Evolutionary conservation across 2,113 vertebrate genomes (phyloP), one percentile per base, ranked within the genome.

Genomic region (Dicrurus megarhynchus): DNA sequence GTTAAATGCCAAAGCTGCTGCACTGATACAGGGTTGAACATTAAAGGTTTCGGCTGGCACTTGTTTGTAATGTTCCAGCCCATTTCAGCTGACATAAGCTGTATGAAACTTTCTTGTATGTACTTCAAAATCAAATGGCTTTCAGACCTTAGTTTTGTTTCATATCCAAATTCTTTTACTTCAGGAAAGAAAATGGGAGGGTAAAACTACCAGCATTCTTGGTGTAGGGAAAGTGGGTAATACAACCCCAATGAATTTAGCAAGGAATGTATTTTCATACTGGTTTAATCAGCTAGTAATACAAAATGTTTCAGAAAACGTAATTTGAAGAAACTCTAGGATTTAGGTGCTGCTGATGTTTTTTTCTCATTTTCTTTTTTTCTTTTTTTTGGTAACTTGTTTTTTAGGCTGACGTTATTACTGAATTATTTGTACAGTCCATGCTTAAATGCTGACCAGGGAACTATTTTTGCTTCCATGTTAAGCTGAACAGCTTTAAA

Each of bases 401-500:
- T 64, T 68, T 82, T 93, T 53, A 86, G 50, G 57, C 47, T 7
- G 3, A 49, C 59, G 22, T 70, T 73, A 39, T 86, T 93, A 71
- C 20, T 79, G 50, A 85, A 24, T 52, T 74, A 63, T 79, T 95
- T 50, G 6, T 95, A 79, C 89, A 95, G 49, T 89, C 60, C 69
- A 27, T 68, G 50, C 74, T 95, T 96, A 83, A 80, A 69, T 76
- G 23, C 71, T 94, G 85, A 79, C 89, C 41, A 15, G 46, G 57
- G 50, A 90, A 70, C n/a, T 84, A 23, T 86, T 95, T 95, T 83
- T 83, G 35, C 71, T 90, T 94, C 78, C 35, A 35, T 84, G 83
- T 95, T 87, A 93, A 93, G 47, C 27, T 85, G 87, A 95, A 90
- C 10, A 46, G 44, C 92, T 97, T 97, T 97, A 94, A 97, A 73